Evolutionary conservation across 2,888 invertebrate species (phyloP).

Genomic region (Tachina fera): DNA sequence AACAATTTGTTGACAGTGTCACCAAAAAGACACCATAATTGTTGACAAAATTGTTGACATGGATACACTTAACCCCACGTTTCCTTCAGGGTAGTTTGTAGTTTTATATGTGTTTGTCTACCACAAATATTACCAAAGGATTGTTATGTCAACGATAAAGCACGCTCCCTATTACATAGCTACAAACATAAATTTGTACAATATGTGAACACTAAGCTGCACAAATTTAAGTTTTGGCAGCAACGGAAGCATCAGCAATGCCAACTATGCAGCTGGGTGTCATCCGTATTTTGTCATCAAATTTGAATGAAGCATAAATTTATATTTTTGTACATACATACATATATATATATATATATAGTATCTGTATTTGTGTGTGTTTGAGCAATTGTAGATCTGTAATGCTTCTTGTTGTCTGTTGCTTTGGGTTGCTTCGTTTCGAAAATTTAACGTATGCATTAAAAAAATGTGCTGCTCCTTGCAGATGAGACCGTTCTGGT

Average conservation of each 20-base stretch:
- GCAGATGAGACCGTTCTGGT: conserved; percentile 66
- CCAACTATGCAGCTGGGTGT: conserved; percentile 70
- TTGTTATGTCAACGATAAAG: conserved; percentile 20
- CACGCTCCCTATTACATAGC: neutral
- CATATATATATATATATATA: too few species aligned
- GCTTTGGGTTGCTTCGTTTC: conserved; percentile 33
- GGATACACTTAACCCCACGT: too few species aligned
- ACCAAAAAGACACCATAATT: too few species aligned
- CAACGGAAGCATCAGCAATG: conserved; percentile 58
- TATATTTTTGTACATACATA: conserved; percentile 1
- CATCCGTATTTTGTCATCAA: conserved; percentile 65
- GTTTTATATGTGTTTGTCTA: neutral
- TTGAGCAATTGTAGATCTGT: neutral
- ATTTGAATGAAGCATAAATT: conserved; percentile 60
- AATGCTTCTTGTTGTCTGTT: conserved; percentile 30
- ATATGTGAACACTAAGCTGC: neutral
- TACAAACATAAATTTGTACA: neutral
- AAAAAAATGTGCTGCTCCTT: conserved; percentile 62
- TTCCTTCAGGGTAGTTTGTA: too few species aligned
- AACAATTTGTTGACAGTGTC: too few species aligned
- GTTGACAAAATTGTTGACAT: too few species aligned
- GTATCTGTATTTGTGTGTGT: too few species aligned
- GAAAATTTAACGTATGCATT: conserved; percentile 55
- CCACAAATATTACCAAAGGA: conserved; percentile 27
- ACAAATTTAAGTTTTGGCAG: conserved; percentile 54